Conservation (phyloP, 1,140 invertebrate genomes). For the Helicoverpa armigera region DNA sequence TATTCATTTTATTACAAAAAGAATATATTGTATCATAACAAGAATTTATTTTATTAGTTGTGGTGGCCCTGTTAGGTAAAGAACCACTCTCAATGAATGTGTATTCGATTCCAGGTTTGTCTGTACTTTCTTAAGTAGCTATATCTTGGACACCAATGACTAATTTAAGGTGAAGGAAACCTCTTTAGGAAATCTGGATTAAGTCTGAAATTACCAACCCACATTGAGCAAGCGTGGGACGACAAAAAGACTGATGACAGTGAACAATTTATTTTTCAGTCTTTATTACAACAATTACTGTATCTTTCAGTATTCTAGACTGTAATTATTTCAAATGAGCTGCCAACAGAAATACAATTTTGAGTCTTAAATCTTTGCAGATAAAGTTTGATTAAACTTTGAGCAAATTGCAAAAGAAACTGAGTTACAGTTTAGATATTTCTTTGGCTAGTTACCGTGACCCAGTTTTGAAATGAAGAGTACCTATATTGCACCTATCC, state of each 20-base stretch:
- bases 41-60: no score
- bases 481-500: background rate
- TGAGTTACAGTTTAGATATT: background rate
- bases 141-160: no score
- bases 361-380: constrained; percentile 7
- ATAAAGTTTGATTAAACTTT: background rate
- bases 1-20: background rate
- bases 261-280: background rate
- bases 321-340: background rate
- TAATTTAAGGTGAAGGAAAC: no score
- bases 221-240: no score
- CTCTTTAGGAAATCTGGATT: no score
- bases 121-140: no score
- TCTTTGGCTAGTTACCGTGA: constrained; percentile 6
- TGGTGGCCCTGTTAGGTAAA: no score
- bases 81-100: no score
- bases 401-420: constrained; percentile 7
- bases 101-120: no score
- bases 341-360: background rate
- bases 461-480: constrained; percentile 6
- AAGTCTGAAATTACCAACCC: no score
- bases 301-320: background rate
- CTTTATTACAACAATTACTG: constrained; percentile 18
- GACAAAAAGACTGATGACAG: no score
- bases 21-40: no score